Evolutionary conservation across 2,113 vertebrate genomes (phyloP).

Genomic region (Lepidothrix coronata): DNA sequence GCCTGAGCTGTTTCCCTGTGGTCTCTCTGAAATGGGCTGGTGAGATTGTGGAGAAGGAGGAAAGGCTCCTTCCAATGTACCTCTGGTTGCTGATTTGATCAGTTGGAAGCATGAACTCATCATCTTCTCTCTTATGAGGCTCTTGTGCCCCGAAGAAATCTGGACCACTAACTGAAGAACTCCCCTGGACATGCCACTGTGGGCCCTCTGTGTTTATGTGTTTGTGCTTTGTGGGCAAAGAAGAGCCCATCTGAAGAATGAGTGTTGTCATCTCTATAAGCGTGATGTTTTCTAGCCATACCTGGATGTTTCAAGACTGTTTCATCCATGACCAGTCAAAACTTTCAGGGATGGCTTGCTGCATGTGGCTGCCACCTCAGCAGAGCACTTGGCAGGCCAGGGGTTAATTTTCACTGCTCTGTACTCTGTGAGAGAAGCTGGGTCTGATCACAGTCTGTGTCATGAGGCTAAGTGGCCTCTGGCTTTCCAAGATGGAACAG

Average conservation of each 20-base stretch:
- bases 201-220: not conserved
- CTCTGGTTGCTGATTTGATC: not conserved
- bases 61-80: not conserved
- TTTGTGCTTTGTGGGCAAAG: not conserved
- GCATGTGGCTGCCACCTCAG: not conserved
- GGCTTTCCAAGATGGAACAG: slow-evolving; percentile 42
- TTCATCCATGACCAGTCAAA: not conserved
- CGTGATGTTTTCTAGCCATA: not conserved
- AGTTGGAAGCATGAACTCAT: not conserved
- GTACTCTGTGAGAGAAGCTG: not conserved
- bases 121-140: not conserved
- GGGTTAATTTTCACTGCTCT: not conserved
- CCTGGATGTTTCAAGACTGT: not conserved
- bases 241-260: not conserved
- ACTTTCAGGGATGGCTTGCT: not conserved
- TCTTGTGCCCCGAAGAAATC: not conserved
- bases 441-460: not conserved
- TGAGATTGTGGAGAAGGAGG: not conserved
- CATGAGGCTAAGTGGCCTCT: not conserved
- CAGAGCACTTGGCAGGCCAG: not conserved
- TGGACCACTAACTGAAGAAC: not conserved
- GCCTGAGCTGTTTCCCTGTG: not conserved
- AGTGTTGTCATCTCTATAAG: not conserved
- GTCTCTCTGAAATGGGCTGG: not conserved
- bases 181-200: not conserved